Percentiles rank a stretch among this genome's conserved stretches.
phyloP scores from a whole-genome alignment of 2,888 invertebrate genomes.

The Oligia fasciuncula region DNA sequence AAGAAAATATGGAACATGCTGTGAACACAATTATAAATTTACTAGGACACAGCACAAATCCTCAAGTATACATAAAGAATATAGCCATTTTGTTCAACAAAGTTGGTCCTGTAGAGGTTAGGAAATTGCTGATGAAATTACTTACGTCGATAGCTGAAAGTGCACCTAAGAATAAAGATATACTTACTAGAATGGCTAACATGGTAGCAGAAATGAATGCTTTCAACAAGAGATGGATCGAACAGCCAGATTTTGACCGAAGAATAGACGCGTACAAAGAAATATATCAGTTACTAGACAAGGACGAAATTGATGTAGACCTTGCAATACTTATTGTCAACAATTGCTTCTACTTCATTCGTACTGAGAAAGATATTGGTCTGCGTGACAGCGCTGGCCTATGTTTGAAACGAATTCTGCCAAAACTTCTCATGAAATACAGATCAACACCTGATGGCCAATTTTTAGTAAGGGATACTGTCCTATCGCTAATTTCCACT shows the following conservation, averaged over 20 bases:
- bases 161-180: conserved; percentile 78
- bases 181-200: conserved; percentile 87
- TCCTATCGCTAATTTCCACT: conserved; percentile 93
- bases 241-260: conserved; percentile 97
- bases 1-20: conserved; percentile 92
- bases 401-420: conserved; percentile 93
- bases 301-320: conserved; percentile 90
- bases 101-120: conserved; percentile 91
- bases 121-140: conserved; percentile 92
- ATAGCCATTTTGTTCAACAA: conserved; percentile 93
- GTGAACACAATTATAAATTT: conserved; percentile 94
- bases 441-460: conserved; percentile 90
- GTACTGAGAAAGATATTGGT: conserved; percentile 95
- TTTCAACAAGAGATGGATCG: conserved; percentile 96
- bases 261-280: conserved; percentile 94
- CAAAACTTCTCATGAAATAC: conserved; percentile 90
- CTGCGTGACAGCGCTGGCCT: conserved; percentile 94
- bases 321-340: conserved; percentile 93
- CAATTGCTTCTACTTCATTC: conserved; percentile 95
- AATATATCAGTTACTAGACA: conserved; percentile 90
- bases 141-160: conserved; percentile 90
- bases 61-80: conserved; percentile 92
- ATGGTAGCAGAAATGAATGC: conserved; percentile 94
- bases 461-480: conserved; percentile 92
- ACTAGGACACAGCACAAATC: conserved; percentile 91